Base-by-base conservation (phyloP, 2,797 vertebrate genomes). In the Molothrus aeneus region DNA sequence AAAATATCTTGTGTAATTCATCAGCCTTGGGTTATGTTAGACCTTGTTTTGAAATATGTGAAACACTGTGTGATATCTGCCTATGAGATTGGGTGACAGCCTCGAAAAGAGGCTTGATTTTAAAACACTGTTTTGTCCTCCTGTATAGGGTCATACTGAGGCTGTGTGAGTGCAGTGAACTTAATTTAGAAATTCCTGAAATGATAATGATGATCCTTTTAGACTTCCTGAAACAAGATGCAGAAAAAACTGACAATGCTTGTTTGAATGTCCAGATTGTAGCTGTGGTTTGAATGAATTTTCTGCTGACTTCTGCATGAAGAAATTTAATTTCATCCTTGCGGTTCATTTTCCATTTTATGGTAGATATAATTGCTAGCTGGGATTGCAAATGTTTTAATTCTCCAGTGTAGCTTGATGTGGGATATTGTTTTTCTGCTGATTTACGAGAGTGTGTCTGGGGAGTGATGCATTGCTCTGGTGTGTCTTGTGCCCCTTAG, bases 181-280 rank as follows among this genome's bases (percentile, higher is more conserved):
- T 95, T 90, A 80, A 43, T 84, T 85, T 68, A 78, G 45, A 57
- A 86, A 63, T 86, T 93, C 19, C 68, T 90, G 68, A 66, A 63
- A 31, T 8, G 0, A n/a, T 45, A 40, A 24, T 59, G n/a, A 25
- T 4, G 6, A 53, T 74, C 18, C 20, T 75, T 81, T 66, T 25
- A 53, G 14, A 50, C 16, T 10, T 48, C 78, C 15, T 93, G 80
- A 85, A 77, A 88, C 4, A 12, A 63, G 51, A 93, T 38, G n/a
- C 51, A 59, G 54, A 48, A 51, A 77, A 66, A 24, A 77, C 11
- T 32, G n/a, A 14, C 12, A 63, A 9, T 45, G 10, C 28, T 88
- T 50, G 42, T 45, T 91, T 88, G 12, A 45, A 34, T 34, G 51
- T 66, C 16, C 73, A 53, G 51, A 16, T 70, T 61, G 12, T 42